Conservation (phyloP, 2,888 invertebrate genomes). For the Drosophila anceps region DNA sequence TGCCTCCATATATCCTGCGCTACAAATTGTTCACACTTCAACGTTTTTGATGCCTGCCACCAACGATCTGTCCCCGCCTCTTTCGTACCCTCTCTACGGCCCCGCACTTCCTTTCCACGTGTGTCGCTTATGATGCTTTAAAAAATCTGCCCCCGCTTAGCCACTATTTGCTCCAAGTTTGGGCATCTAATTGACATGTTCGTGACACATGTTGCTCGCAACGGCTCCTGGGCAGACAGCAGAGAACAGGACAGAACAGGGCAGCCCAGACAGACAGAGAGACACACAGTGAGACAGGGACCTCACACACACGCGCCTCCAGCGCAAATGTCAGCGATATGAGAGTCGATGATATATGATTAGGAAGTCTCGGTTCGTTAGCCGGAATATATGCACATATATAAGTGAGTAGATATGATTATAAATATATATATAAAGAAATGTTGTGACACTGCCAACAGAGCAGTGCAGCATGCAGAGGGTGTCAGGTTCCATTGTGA, state of each 20-base stretch:
- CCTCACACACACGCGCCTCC: conserved; percentile 71
- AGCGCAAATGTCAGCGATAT: conserved; percentile 76
- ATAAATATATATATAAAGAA: conserved; percentile 52
- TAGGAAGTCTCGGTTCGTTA: conserved; percentile 77
- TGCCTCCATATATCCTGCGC: conserved; percentile 62
- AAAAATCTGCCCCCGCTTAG: conserved; percentile 36
- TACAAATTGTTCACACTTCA: conserved; percentile 83
- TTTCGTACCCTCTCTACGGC: neutral
- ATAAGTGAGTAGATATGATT: conserved; percentile 14
- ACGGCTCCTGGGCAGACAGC: conserved; percentile 46
- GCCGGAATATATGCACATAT: conserved; percentile 40
- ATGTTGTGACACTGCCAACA: conserved; percentile 59
- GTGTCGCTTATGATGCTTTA: conserved; percentile 33
- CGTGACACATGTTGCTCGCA: conserved; percentile 77
- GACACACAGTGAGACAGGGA: conserved; percentile 40
- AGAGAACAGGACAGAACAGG: neutral
- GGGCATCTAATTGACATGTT: conserved; percentile 81
- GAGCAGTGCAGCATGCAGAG: conserved; percentile 2
- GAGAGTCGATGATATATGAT: conserved; percentile 77
- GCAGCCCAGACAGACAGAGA: conserved; percentile 1
- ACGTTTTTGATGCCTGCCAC: conserved; percentile 59
- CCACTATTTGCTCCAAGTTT: conserved; percentile 31
- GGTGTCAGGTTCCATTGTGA: conserved; percentile 27
- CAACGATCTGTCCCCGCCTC: conserved; percentile 1
- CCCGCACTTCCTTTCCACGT: conserved; percentile 57